phyloP scores from a whole-genome alignment of 2,113 vertebrate genomes.

The Eptatretus burgeri region DNA sequence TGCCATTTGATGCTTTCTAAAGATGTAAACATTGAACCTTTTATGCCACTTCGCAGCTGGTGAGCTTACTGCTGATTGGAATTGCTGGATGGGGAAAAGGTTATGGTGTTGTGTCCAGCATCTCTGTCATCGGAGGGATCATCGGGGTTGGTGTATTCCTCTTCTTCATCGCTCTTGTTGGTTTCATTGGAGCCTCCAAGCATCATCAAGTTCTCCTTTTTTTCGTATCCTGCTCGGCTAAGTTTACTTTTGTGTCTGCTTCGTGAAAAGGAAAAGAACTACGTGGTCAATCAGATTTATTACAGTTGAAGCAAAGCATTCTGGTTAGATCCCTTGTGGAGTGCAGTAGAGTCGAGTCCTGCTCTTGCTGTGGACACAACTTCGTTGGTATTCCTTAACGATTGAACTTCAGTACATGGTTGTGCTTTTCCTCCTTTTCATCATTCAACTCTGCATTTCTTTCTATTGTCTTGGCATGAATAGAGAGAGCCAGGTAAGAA shows the following conservation, averaged over 20 bases:
- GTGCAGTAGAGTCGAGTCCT: too few relatives aligned
- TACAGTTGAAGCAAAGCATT: too few relatives aligned
- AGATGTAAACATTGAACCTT: too few relatives aligned
- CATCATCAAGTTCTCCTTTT: slow-evolving; percentile 1
- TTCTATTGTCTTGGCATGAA: slow-evolving; percentile 60
- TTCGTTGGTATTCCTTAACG: slow-evolving; percentile 2
- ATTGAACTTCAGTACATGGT: slow-evolving; percentile 41
- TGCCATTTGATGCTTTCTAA: too few relatives aligned
- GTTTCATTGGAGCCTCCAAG: not conserved
- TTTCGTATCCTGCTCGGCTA: not conserved
- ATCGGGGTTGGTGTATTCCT: slow-evolving; percentile 2
- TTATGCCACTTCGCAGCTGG: not conserved
- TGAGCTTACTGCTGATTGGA: slow-evolving; percentile 4
- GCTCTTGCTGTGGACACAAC: too few relatives aligned
- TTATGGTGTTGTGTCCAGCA: not conserved
- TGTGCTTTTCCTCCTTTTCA: slow-evolving; percentile 50
- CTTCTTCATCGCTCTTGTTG: slow-evolving; percentile 4
- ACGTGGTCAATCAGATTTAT: too few relatives aligned
- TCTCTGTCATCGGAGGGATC: slow-evolving; percentile 1
- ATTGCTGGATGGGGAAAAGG: slow-evolving; percentile 1
- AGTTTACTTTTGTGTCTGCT: too few relatives aligned
- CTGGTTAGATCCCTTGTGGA: too few relatives aligned
- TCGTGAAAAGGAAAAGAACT: too few relatives aligned
- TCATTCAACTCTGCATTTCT: slow-evolving; percentile 57
- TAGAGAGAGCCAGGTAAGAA: slow-evolving; percentile 7